These are phyloP conservation scores for Platanista minor DNA, from an alignment of 2,113 vertebrate species.

Conservation along the genomic window DNA sequence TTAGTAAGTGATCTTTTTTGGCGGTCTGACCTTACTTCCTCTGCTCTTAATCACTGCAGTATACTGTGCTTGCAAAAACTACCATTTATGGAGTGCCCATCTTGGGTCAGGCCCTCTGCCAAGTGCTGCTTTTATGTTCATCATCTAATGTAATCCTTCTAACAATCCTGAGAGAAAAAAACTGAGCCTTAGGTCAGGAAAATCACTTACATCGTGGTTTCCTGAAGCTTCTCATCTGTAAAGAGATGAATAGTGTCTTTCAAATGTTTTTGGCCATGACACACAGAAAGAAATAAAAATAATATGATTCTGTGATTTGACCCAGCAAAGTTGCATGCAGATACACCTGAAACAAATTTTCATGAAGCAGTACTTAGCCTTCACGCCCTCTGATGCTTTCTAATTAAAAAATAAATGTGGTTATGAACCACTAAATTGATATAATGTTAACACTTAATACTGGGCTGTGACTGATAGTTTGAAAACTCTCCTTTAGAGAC, in stretches of 20 bases:
- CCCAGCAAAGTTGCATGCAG: background rate
- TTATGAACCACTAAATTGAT: background rate
- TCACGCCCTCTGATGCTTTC: background rate
- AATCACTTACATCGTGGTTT: background rate
- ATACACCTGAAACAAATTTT: background rate
- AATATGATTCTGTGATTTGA: background rate
- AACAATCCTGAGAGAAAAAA: background rate
- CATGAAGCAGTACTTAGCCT: background rate
- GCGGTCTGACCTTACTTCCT: background rate
- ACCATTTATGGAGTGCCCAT: background rate
- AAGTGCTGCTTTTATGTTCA: constrained; percentile 4
- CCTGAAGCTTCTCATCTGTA: background rate
- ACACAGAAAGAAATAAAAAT: background rate
- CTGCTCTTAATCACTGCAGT: background rate
- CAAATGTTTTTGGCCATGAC: background rate
- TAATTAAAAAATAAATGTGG: background rate
- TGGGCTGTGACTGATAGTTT: background rate
- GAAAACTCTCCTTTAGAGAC: background rate
- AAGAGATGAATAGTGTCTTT: background rate
- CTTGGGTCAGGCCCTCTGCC: background rate
- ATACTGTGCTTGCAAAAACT: background rate
- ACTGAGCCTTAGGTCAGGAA: background rate
- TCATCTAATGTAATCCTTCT: background rate
- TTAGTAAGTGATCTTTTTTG: background rate
- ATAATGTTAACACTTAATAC: background rate